Percentiles rank a stretch among this genome's conserved stretches.
Evolutionary conservation across 2,888 invertebrate genomes (phyloP).

Genomic region (Pardosa pseudoannulata): DNA sequence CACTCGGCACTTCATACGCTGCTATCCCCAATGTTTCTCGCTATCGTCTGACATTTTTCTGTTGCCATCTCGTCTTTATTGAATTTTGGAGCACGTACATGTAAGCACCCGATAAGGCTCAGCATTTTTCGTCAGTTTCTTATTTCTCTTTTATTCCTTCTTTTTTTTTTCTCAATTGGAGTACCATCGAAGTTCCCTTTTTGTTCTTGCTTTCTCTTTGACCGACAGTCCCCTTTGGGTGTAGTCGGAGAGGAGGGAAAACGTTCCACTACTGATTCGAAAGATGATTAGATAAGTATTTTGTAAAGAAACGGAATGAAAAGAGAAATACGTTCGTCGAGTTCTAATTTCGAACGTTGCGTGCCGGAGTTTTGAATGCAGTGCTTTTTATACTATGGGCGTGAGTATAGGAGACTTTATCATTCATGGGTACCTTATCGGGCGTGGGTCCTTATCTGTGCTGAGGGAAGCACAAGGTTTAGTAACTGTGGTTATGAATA

Average conservation of each 20-base stretch:
- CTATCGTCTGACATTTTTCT: conserved; percentile 10
- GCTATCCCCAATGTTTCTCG: background rate
- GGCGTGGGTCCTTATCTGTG: no score
- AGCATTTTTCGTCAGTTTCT: background rate
- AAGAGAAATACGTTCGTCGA: no score
- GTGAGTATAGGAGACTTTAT: no score
- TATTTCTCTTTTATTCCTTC: background rate
- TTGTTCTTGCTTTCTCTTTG: background rate
- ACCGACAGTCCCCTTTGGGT: no score
- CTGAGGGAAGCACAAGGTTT: no score
- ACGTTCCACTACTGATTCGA: background rate
- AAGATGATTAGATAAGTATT: no score
- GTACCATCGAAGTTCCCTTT: background rate
- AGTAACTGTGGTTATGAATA: no score
- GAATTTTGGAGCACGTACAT: conserved; percentile 10
- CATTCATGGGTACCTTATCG: no score
- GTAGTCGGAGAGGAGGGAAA: no score
- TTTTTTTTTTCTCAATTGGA: background rate
- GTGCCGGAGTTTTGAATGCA: background rate
- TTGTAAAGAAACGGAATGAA: no score
- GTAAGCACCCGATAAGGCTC: conserved; percentile 8
- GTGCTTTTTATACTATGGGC: no score
- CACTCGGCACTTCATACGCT: background rate
- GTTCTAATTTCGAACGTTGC: no score
- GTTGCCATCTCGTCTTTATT: background rate